phyloP scores from a whole-genome alignment of 2,888 invertebrate genomes.

The Mythimna lalbum region DNA sequence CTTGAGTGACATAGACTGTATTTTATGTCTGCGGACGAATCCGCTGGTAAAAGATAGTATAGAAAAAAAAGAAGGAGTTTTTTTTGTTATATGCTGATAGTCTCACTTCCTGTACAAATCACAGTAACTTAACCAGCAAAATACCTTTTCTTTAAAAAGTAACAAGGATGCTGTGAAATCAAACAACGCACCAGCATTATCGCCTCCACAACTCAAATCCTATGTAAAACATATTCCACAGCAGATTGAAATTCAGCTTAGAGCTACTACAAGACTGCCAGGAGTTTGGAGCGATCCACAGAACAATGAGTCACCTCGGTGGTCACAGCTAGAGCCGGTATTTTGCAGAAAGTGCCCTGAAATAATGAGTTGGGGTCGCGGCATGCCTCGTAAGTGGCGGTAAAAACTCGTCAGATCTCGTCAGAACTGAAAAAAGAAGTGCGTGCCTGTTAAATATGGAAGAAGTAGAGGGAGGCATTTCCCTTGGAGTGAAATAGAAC shows the following conservation, averaged over 20 bases:
- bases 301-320: not conserved
- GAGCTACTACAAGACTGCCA: conserved; percentile 58
- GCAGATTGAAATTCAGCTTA: conserved; percentile 69
- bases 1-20: no score
- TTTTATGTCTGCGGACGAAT: no score
- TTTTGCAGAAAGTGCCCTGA: no score
- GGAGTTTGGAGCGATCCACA: conserved; percentile 63
- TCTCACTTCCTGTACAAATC: not conserved
- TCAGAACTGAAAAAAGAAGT: no score
- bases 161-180: not conserved
- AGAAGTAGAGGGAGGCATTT: no score
- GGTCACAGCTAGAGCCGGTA: not conserved
- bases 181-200: conserved; percentile 16
- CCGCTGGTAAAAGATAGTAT: no score
- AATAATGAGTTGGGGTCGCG: no score
- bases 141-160: not conserved
- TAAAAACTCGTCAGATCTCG: no score
- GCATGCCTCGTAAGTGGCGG: no score
- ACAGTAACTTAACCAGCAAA: not conserved
- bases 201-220: conserved; percentile 30
- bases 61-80: not conserved
- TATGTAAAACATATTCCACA: conserved; percentile 59
- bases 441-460: no score
- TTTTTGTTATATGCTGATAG: not conserved
- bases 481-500: no score